A percentile compares a stretch with the other conserved stretches of the same genome.
phyloP scores from a whole-genome alignment of 2,888 invertebrate genomes.

The Bembecia ichneumoniformis region DNA sequence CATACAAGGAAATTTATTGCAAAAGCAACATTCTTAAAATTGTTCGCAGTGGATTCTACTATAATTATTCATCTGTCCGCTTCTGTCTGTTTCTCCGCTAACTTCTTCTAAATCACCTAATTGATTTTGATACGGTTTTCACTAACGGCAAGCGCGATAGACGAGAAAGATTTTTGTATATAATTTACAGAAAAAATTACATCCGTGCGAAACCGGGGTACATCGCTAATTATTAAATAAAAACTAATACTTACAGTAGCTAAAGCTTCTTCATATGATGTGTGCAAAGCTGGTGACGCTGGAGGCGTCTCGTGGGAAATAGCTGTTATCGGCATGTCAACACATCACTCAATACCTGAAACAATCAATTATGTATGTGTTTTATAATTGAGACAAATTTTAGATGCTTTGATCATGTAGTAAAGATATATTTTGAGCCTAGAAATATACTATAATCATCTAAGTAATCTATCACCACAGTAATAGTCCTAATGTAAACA shows the following conservation, averaged over 20 bases:
- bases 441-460: not conserved
- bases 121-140: too few relatives aligned
- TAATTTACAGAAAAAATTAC: too few relatives aligned
- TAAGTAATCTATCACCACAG: not conserved
- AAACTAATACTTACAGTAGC: constrained; percentile 40
- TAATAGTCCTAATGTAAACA: too few relatives aligned
- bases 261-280: constrained; percentile 54
- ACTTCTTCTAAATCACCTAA: too few relatives aligned
- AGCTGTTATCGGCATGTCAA: constrained; percentile 57
- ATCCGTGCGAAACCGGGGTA: too few relatives aligned
- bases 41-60: too few relatives aligned
- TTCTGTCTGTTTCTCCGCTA: too few relatives aligned
- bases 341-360: constrained; percentile 46
- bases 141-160: too few relatives aligned
- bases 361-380: constrained; percentile 2
- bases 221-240: not conserved
- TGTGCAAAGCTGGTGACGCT: constrained; percentile 44
- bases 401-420: not conserved
- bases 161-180: too few relatives aligned
- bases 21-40: too few relatives aligned
- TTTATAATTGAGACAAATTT: not conserved
- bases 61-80: too few relatives aligned
- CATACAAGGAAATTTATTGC: too few relatives aligned
- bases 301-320: constrained; percentile 48
- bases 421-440: not conserved